These are phyloP conservation scores for Oophaga sylvatica DNA, from an alignment of 2,797 vertebrate genomes.

Conservation along the genomic window DNA sequence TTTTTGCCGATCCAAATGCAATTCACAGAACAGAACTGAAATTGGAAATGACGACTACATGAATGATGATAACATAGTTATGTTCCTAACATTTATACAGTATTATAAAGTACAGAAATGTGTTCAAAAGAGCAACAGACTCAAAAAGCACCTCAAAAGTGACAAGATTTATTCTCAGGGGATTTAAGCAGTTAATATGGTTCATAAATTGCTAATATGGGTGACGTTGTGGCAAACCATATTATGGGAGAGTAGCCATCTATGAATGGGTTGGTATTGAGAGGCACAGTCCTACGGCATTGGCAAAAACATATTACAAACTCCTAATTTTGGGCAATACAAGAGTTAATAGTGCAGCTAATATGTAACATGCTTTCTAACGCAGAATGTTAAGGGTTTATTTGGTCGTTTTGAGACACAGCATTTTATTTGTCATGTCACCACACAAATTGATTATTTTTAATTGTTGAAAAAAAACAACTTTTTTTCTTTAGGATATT, in stretches of 20 bases:
- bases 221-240: constrained; percentile 25
- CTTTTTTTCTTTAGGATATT: constrained; percentile 35
- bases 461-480: constrained; percentile 6
- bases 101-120: constrained; percentile 30
- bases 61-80: not conserved
- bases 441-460: constrained; percentile 19
- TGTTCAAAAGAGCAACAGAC: constrained; percentile 30
- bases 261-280: not conserved
- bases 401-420: constrained; percentile 38
- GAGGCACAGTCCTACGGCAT: not conserved
- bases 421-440: constrained; percentile 29
- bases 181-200: constrained; percentile 41
- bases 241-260: constrained; percentile 29
- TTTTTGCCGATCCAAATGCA: not conserved
- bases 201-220: constrained; percentile 37
- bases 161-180: constrained; percentile 54
- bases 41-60: not conserved
- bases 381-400: constrained; percentile 23
- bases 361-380: constrained; percentile 10
- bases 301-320: constrained; percentile 5
- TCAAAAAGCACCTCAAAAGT: constrained; percentile 54
- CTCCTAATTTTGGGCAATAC: constrained; percentile 8
- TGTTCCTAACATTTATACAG: not conserved
- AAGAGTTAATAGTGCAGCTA: constrained; percentile 4
- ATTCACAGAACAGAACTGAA: not conserved